Conservation (phyloP, 2,113 vertebrate genomes). For the Aptenodytes forsteri region DNA sequence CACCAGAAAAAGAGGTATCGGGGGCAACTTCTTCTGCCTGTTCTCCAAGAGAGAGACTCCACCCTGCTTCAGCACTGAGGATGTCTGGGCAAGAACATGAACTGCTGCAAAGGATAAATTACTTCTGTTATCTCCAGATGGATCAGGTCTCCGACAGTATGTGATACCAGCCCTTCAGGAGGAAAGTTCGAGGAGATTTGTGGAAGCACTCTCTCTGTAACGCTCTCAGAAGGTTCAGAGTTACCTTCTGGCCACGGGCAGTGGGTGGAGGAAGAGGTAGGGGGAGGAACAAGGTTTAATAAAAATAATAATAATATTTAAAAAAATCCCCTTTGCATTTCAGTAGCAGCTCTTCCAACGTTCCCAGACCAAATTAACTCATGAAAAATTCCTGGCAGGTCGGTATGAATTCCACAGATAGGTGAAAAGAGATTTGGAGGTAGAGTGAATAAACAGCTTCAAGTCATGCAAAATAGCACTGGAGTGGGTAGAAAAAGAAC, state of each 20-base stretch:
- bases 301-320: not conserved
- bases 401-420: not conserved
- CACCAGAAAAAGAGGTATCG: not conserved
- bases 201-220: not conserved
- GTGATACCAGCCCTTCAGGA: not conserved
- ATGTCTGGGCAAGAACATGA: not conserved
- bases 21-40: not conserved
- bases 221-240: not conserved
- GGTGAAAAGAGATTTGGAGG: not conserved
- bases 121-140: slow-evolving; percentile 4
- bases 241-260: not conserved
- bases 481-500: not conserved
- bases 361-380: not conserved
- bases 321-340: not conserved
- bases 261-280: not conserved
- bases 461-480: not conserved
- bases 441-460: not conserved
- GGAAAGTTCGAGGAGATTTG: not conserved
- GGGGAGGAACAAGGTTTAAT: not conserved
- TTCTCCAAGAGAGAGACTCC: not conserved
- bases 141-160: not conserved
- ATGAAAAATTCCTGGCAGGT: slow-evolving; percentile 18
- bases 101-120: not conserved
- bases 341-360: not conserved
- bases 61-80: not conserved